phyloP scores from a whole-genome alignment of 2,113 vertebrate species.

The Vicugna pacos region DNA sequence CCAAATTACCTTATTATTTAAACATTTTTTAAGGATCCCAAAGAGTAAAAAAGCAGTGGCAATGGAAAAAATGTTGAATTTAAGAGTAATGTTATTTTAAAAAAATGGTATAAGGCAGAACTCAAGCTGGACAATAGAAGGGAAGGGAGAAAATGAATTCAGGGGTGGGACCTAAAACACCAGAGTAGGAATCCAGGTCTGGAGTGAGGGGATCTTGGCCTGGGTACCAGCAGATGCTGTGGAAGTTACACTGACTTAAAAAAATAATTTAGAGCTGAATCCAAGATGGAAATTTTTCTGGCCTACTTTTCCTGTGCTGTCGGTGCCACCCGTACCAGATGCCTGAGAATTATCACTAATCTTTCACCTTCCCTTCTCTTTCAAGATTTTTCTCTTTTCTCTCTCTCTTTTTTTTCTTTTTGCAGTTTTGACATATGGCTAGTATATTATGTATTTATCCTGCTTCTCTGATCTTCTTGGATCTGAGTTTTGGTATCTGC shows the following conservation, averaged over 20 bases:
- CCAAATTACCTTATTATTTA: background rate
- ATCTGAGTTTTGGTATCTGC: background rate
- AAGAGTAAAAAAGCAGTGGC: background rate
- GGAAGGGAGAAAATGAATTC: background rate
- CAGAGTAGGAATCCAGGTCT: background rate
- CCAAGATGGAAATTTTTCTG: background rate
- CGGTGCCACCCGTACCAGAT: background rate
- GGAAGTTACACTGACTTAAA: background rate
- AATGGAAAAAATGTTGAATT: background rate
- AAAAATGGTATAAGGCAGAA: background rate
- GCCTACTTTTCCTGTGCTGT: background rate
- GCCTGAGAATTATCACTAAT: background rate
- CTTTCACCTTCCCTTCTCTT: background rate
- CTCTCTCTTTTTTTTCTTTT: no score
- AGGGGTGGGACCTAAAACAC: background rate
- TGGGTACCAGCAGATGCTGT: background rate
- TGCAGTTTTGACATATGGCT: no score
- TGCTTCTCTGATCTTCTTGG: background rate
- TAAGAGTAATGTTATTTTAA: background rate
- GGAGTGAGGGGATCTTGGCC: background rate
- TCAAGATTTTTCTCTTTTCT: constrained; percentile 16
- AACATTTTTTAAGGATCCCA: background rate
- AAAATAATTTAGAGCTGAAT: background rate
- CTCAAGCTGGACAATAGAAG: background rate
- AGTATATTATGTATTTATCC: background rate